phyloP scores from a whole-genome alignment of 2,797 vertebrate species.

The Takifugu ocellatus region DNA sequence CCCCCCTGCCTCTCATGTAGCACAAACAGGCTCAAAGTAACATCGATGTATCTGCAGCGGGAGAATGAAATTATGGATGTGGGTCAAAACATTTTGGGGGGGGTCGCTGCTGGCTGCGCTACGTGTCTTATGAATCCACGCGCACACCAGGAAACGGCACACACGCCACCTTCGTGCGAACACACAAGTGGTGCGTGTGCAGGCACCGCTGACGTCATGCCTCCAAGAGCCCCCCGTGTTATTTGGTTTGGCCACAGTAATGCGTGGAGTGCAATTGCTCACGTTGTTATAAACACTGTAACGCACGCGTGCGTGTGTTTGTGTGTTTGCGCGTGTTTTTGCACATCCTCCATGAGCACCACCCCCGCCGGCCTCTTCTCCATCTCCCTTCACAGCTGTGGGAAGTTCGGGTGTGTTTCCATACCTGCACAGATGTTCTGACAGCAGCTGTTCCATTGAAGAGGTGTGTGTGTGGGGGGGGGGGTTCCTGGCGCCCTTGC shows the following conservation, averaged over 20 bases:
- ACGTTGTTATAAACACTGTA: slow-evolving; percentile 50
- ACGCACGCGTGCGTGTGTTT: slow-evolving; percentile 1
- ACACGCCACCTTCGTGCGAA: slow-evolving; percentile 64
- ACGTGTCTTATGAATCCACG: slow-evolving; percentile 40
- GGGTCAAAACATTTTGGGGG: slow-evolving; percentile 29
- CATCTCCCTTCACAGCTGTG: not conserved
- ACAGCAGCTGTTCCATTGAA: slow-evolving; percentile 16
- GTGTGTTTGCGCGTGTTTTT: not conserved
- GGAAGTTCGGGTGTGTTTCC: not conserved
- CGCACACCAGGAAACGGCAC: slow-evolving; percentile 54
- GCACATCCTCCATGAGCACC: too few relatives aligned
- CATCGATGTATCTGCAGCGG: too few relatives aligned
- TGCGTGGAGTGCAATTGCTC: slow-evolving; percentile 58
- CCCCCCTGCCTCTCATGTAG: too few relatives aligned
- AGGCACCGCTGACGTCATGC: slow-evolving; percentile 57
- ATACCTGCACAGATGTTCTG: not conserved
- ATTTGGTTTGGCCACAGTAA: slow-evolving; percentile 58
- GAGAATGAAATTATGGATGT: slow-evolving; percentile 8
- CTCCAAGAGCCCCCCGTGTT: slow-evolving; percentile 48
- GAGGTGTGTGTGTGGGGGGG: not conserved
- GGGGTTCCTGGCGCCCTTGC: slow-evolving; percentile 29
- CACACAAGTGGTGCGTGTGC: slow-evolving; percentile 63
- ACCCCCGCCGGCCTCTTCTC: not conserved
- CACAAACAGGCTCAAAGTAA: too few relatives aligned
- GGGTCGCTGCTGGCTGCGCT: slow-evolving; percentile 1